phyloP scores from a whole-genome alignment of 2,113 vertebrate genomes.

The Orycteropus afer region DNA sequence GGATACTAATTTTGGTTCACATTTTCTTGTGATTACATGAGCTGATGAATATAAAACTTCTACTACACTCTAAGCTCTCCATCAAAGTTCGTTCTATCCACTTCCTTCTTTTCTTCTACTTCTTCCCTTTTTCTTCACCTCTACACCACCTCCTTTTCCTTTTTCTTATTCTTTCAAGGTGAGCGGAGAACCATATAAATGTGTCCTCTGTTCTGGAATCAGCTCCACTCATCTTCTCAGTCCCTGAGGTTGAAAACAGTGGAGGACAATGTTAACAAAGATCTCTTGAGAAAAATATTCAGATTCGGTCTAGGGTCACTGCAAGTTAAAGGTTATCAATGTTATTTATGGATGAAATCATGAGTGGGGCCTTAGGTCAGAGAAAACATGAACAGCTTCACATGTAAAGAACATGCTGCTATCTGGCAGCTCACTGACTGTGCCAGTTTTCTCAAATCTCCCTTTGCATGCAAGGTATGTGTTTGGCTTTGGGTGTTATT shows the following conservation, averaged over 20 bases:
- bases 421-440: conserved; percentile 71
- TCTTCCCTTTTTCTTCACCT: background rate
- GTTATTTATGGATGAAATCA: conserved; percentile 27
- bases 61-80: no score
- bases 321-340: background rate
- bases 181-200: background rate
- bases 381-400: conserved; percentile 75
- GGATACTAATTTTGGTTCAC: background rate
- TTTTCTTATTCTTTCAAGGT: background rate
- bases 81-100: fast-evolving
- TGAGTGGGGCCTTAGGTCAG: conserved; percentile 75
- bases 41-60: background rate
- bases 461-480: conserved; percentile 57
- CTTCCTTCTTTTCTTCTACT: no score
- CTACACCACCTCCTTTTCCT: no score
- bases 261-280: background rate
- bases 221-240: background rate
- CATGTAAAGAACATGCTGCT: conserved; percentile 74
- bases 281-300: background rate
- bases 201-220: background rate
- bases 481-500: conserved; percentile 70
- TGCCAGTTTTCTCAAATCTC: conserved; percentile 72
- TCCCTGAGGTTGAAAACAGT: background rate
- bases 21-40: background rate
- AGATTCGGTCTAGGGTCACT: background rate